Conservation (phyloP, 2,797 vertebrate genomes). For the Cryptoblepharus egeriae region DNA sequence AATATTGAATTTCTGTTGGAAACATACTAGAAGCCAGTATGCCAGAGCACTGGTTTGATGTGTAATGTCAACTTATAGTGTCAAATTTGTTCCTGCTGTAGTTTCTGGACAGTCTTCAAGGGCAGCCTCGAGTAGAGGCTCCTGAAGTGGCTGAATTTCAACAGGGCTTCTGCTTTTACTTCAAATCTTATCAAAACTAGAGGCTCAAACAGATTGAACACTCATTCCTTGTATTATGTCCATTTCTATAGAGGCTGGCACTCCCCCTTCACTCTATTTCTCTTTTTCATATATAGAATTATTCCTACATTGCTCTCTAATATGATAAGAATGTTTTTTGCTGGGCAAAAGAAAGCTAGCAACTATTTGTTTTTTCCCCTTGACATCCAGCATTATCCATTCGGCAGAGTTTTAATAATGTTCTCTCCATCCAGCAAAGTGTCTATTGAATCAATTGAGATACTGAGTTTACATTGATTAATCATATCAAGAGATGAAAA, state of each 20-base stretch:
- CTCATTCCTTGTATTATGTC: no score
- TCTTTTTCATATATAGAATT: constrained; percentile 38
- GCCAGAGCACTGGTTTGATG: no score
- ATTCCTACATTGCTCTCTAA: constrained; percentile 28
- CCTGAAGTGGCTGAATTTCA: neutral
- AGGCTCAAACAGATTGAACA: neutral
- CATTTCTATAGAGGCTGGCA: neutral
- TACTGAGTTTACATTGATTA: constrained; percentile 32
- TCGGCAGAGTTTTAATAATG: constrained; percentile 45
- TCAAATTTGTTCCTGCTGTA: no score
- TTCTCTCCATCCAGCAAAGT: constrained; percentile 24
- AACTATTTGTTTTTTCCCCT: neutral
- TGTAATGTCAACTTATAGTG: no score
- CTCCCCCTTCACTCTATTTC: constrained; percentile 1
- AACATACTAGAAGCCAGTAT: no score
- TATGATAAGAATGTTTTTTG: constrained; percentile 30
- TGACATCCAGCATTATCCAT: constrained; percentile 24
- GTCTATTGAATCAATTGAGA: constrained; percentile 46
- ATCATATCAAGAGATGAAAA: constrained; percentile 47
- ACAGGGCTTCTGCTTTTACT: neutral
- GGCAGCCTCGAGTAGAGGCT: neutral
- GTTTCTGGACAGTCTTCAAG: no score
- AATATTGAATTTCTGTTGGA: no score
- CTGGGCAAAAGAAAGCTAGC: constrained; percentile 22
- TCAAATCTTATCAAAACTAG: neutral